Evolutionary conservation across 2,113 vertebrate genomes (phyloP).

Genomic region (Reinhardtius hippoglossoides): DNA sequence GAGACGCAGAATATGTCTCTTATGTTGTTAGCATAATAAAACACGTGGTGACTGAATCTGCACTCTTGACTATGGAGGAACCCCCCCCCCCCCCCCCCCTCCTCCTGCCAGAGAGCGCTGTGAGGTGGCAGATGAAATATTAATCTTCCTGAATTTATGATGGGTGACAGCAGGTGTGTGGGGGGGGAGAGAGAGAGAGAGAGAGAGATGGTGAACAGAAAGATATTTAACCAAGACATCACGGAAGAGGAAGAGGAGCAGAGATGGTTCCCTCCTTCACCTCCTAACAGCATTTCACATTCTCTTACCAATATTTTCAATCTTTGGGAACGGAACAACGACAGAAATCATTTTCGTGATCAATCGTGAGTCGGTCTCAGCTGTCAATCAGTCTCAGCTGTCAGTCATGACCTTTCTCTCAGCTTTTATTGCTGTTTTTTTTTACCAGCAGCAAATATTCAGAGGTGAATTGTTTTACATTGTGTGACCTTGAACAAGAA

Average conservation of each 20-base stretch:
- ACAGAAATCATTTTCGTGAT: too few species aligned
- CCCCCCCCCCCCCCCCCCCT: not conserved
- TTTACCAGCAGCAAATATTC: not conserved
- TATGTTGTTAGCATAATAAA: conserved; percentile 18
- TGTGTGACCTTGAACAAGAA: not conserved
- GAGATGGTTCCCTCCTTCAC: too few species aligned
- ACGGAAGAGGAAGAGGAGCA: not conserved
- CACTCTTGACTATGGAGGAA: not conserved
- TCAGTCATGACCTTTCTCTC: too few species aligned
- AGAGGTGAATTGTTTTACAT: not conserved
- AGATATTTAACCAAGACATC: conserved; percentile 16
- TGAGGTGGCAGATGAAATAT: conserved; percentile 70
- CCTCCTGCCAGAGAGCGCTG: conserved; percentile 3
- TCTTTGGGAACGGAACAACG: too few species aligned
- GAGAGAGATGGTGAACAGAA: not conserved
- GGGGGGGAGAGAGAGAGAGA: not conserved
- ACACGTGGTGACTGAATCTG: conserved; percentile 19
- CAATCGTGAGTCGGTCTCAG: too few species aligned
- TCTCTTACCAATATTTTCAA: not conserved
- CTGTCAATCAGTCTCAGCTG: too few species aligned
- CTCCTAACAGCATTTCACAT: not conserved
- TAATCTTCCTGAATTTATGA: conserved; percentile 65
- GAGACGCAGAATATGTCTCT: not conserved
- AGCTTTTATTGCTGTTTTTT: too few species aligned
- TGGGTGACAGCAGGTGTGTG: conserved; percentile 30